Conservation (phyloP, 1,140 invertebrate genomes). For the Calosoma granatense region DNA sequence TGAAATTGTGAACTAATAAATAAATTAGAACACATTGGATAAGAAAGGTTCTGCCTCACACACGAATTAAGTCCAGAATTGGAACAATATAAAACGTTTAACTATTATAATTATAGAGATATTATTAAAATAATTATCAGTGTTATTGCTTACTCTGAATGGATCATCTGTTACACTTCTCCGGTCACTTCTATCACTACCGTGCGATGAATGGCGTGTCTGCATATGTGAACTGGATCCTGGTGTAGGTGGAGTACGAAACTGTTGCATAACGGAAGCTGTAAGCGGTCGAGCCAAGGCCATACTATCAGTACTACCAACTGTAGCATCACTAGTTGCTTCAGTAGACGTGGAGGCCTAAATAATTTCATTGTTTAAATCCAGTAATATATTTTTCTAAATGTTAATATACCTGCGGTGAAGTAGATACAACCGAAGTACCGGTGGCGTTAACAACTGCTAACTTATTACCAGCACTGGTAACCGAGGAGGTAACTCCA, state of each 20-base stretch:
- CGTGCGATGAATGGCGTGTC: background rate
- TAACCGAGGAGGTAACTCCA: background rate
- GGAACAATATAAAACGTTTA: too few species aligned
- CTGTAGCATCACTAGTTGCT: background rate
- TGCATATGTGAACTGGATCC: background rate
- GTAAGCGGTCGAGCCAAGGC: conserved; percentile 3
- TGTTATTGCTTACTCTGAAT: background rate
- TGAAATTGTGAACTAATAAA: too few species aligned
- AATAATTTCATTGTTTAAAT: too few species aligned
- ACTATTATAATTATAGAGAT: background rate
- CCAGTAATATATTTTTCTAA: too few species aligned
- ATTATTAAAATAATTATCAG: background rate
- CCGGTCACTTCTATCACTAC: too few species aligned
- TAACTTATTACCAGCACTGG: background rate
- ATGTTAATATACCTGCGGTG: too few species aligned
- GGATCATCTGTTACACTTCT: background rate
- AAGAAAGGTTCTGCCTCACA: background rate
- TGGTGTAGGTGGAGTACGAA: background rate
- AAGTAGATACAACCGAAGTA: too few species aligned
- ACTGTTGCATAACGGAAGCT: conserved; percentile 5
- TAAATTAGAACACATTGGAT: background rate
- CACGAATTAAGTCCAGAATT: background rate
- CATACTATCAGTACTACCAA: background rate
- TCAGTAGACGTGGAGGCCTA: too few species aligned
- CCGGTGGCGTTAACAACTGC: background rate